Conservation (phyloP, 2,797 vertebrate genomes). For the Arnoldichthys spilopterus region DNA sequence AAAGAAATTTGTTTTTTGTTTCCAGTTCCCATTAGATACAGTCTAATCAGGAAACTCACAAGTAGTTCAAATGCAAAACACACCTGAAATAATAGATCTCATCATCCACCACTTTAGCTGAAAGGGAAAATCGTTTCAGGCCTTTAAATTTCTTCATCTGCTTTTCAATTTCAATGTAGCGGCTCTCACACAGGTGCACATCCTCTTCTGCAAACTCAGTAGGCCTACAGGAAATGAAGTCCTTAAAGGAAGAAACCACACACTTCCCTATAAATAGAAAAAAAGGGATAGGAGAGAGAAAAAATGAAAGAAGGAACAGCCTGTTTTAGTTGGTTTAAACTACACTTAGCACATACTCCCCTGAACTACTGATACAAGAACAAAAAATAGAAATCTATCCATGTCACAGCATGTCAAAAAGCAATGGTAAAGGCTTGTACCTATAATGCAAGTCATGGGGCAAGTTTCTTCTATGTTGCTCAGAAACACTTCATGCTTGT, state of each 20-base stretch:
- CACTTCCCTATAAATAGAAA: constrained; percentile 86
- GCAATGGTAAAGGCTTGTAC: constrained; percentile 67
- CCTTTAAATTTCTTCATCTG: constrained; percentile 99
- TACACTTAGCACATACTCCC: neutral
- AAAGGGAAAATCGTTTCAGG: constrained; percentile 95
- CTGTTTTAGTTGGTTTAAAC: neutral
- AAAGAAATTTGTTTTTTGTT: neutral
- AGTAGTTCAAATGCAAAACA: neutral
- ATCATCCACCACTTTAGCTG: constrained; percentile 97
- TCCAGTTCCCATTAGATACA: too few relatives aligned
- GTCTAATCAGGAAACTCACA: too few relatives aligned
- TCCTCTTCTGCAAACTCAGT: constrained; percentile 86
- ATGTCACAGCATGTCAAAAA: neutral
- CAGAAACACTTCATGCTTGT: constrained; percentile 96
- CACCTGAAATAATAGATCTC: constrained; percentile 98
- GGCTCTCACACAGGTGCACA: constrained; percentile 93
- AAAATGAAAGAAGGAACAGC: neutral
- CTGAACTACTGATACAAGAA: neutral
- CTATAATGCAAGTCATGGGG: constrained; percentile 91
- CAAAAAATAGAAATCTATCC: neutral
- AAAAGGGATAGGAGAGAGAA: neutral
- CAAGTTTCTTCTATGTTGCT: constrained; percentile 94
- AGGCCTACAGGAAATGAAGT: constrained; percentile 95
- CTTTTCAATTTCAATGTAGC: constrained; percentile 95
- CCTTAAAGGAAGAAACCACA: constrained; percentile 94